phyloP scores from a whole-genome alignment of 2,113 vertebrate genomes.

The Orycteropus afer region DNA sequence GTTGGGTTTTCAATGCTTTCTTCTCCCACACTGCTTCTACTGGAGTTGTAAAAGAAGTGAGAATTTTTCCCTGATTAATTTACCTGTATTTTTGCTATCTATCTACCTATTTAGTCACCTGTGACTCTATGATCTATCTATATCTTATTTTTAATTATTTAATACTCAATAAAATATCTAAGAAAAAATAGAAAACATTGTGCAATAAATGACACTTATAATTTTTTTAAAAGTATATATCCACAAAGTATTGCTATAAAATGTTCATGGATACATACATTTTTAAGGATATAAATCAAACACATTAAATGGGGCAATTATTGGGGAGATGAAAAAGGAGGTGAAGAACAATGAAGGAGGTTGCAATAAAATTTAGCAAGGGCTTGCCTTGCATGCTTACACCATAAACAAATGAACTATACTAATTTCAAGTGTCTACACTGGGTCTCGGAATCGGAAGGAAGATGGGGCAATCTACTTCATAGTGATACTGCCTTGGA shows the following conservation, averaged over 20 bases:
- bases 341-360: background rate
- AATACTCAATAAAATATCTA: background rate
- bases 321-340: background rate
- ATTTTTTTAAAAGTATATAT: background rate
- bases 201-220: background rate
- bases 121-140: background rate
- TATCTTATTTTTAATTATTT: background rate
- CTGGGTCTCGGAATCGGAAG: too few species aligned
- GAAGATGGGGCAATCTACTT: too few species aligned
- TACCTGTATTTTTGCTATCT: background rate
- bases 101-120: background rate
- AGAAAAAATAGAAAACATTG: background rate
- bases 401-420: constrained; percentile 35
- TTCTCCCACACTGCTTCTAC: background rate
- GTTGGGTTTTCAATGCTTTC: background rate
- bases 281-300: constrained; percentile 5
- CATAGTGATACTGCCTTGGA: too few species aligned
- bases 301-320: background rate
- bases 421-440: background rate
- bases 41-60: background rate
- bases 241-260: background rate
- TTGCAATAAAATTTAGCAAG: constrained; percentile 1
- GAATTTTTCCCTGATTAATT: background rate
- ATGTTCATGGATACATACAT: background rate
- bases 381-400: background rate